phyloP scores from a whole-genome alignment of 2,797 vertebrate species.

The Paguma larvata region DNA sequence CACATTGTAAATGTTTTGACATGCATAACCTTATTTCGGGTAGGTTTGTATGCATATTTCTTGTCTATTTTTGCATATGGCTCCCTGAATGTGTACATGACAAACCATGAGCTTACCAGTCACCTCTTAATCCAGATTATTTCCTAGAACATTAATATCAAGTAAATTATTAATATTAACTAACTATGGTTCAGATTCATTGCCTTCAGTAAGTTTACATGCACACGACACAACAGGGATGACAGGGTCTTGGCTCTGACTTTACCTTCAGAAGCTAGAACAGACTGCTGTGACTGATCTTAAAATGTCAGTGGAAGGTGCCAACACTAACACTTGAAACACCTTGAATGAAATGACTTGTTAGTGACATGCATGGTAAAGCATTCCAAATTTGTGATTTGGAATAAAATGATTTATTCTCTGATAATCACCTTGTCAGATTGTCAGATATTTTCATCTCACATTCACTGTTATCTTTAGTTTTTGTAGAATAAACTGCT shows the following conservation, averaged over 20 bases:
- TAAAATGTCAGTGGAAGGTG: neutral
- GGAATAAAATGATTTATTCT: slow-evolving; percentile 1
- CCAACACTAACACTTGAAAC: slow-evolving; percentile 14
- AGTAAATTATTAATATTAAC: neutral
- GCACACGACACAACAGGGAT: neutral
- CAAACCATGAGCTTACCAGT: neutral
- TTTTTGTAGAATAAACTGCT: neutral
- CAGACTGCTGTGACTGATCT: neutral
- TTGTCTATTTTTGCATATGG: neutral
- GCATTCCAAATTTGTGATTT: neutral
- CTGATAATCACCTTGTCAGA: neutral
- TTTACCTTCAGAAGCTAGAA: slow-evolving; percentile 32
- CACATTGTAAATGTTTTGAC: neutral
- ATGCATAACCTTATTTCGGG: neutral
- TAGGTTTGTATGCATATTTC: neutral
- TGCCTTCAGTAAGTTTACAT: slow-evolving; percentile 1
- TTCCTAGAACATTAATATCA: neutral
- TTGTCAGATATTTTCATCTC: neutral
- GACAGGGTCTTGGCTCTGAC: neutral
- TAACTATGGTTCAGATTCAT: neutral
- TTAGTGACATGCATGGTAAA: slow-evolving; percentile 26
- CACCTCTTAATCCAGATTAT: slow-evolving; percentile 11
- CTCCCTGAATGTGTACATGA: neutral
- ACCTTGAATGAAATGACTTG: slow-evolving; percentile 5
- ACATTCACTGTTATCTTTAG: neutral